Evolutionary conservation across 2,888 invertebrate genomes (phyloP).

Genomic region (Philereme transversata): DNA sequence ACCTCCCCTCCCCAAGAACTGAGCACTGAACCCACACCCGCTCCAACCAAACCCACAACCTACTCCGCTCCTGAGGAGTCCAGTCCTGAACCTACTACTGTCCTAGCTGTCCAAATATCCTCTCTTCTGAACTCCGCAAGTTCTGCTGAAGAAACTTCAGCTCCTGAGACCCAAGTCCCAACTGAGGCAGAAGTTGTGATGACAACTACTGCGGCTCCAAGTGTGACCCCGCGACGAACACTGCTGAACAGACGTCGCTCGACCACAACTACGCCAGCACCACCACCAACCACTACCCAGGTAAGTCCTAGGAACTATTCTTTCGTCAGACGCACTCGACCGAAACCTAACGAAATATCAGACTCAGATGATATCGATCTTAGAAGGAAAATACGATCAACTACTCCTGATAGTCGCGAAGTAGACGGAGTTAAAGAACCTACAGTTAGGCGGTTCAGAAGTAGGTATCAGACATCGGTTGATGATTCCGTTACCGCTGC

Average conservation of each 20-base stretch:
- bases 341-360: conserved; percentile 71
- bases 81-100: conserved; percentile 69
- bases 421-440: conserved; percentile 49
- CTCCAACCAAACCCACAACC: conserved; percentile 61
- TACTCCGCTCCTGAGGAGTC: conserved; percentile 50
- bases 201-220: conserved; percentile 42
- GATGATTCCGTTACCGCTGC: conserved; percentile 72
- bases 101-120: conserved; percentile 75
- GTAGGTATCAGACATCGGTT: conserved; percentile 51
- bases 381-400: conserved; percentile 73
- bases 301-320: conserved; percentile 84
- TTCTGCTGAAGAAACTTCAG: conserved; percentile 50
- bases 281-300: conserved; percentile 66
- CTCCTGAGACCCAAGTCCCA: conserved; percentile 49
- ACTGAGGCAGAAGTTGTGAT: conserved; percentile 55
- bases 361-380: conserved; percentile 58
- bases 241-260: conserved; percentile 55
- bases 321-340: conserved; percentile 72
- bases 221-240: conserved; percentile 51
- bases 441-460: conserved; percentile 52
- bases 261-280: conserved; percentile 53
- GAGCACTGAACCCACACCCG: conserved; percentile 57
- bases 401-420: conserved; percentile 78
- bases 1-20: conserved; percentile 54
- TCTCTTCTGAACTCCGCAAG: conserved; percentile 69